Evolutionary conservation across 2,888 invertebrate species (phyloP), one percentile per base, ranked within the genome.

Genomic region (Pteria penguin): DNA sequence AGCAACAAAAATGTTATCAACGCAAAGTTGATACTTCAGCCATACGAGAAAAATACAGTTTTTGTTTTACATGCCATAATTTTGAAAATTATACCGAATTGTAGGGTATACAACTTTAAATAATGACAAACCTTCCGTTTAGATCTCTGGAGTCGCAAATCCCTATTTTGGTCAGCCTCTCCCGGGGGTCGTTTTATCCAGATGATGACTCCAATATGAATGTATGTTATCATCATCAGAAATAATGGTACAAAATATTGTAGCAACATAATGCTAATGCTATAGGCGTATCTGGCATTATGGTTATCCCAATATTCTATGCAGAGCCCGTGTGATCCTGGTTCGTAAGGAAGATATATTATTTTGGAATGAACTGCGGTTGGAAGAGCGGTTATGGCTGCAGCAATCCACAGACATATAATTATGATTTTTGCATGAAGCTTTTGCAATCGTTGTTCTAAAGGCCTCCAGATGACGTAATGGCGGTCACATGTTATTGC

Each of bases 401-500:
- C 96, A 0, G 96, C 94, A 0, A 94, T 84, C 96, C 96, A 97
- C 0, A 96, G 95, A 0, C 94, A 92, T 0, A 93, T 93, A 54
- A 97, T 96, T 61, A 95, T 94, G 75, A 94, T 89, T 77, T 95
- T 94, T 0, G 96, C 95, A 26, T 67, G 52, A 14, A 94, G 94
- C 36, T 94, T 94, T 88, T 95, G 95, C 32, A 96, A 95, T 45
- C 96, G 93, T 0, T 96, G 96, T 81, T 95, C 94, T 70, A 98
- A 92, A 0, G 97, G 97, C 93, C 96, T 95, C 94, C 97, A 95
- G 76, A 98, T 97, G 68, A 96, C 97, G 92, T 96, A 95, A 90
- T 97, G 97, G 22, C 97, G 94, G 93, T 98, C 97, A 70, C 96
- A 94, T 82, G 97, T 97, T 91, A 98, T 97, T 45, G 97, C 97